Evolutionary conservation across 2,888 invertebrate genomes (phyloP), one percentile per base, ranked within the genome.

Genomic region (Brachypterus glaber): DNA sequence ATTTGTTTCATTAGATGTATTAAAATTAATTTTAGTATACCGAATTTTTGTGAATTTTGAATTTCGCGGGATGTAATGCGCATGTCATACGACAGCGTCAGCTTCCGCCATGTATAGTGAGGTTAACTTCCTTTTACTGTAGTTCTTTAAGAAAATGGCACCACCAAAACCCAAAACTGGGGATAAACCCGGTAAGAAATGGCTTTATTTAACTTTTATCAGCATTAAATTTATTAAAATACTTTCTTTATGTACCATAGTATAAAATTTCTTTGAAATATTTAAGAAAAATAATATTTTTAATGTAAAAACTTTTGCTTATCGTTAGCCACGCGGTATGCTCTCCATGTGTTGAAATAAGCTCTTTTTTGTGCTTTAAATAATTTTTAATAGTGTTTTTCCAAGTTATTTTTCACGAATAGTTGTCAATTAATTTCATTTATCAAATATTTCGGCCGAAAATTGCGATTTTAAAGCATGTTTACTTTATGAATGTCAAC

Each of bases 141-240:
- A 51, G 50, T 59, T 53, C 51, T 54, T 50, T 56, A 44, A 39
- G 48, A 78, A 77, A 70, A 89, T 89, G 89, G 84, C 86, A 75
- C 87, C 88, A 57, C 77, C 80, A 68, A 89, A 89, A 76, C 81
- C 73, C 49, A 75, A 74, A 61, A 64, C 85, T 64, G 76, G 83
- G 59, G 86, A 87, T 63, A 86, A 87, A 73, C 73, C 86, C 71
- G 84, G 85, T 85, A 77, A 70, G 73, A 68, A 63, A 63, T 35
- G 13, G 5, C 4, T 5, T 27, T 27, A 9, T 9, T 27, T 11
- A 5, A 13, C 11, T 11, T 11, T 11, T 9, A 11, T 27, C 12
- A 27, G 5, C 12, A 5, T 5, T 5, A 27, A 27, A 27, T 11
- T 9, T 11, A 27, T 11, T 5, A 27, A 5, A 9, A 9, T 4